Base-by-base conservation (phyloP, 2,113 vertebrate genomes). In the Bubo blakistoni region DNA sequence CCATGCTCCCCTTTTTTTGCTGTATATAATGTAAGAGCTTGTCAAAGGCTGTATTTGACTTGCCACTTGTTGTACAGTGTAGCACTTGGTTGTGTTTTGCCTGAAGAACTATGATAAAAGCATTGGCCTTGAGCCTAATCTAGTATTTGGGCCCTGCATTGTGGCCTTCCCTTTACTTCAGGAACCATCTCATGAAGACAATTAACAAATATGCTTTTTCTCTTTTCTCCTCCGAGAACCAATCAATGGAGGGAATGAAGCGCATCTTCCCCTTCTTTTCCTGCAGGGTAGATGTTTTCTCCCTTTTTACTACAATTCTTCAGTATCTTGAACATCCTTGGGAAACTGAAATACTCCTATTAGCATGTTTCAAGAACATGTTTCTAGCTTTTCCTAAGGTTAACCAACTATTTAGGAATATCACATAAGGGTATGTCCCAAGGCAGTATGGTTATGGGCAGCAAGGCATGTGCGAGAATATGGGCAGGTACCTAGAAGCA, bases 371-470 rank as follows among this genome's bases (percentile, higher is more conserved):
- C n/a, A 59, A 32, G 30, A 36, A 11, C 54, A 15, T 54, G 34
- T 58, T 78, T 54, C 27, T 49, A 81, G 54, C 16, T 88, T 91
- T 73, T 73, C 44, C 27, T 44, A 20, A 73, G 44, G 16, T 36
- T 77, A 67, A 62, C 27, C 36, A 11, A 1, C 11, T 57, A 9
- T 73, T 54, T 32, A 63, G 52, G 59, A 63, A 13, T 19, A 29
- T 85, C 47, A 5, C 8, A 3, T 0, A 36, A 38, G 29, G 15
- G 3, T 77, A 9, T 49, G 26, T 84, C 73, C 52, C 0, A 0
- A 32, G 46, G 40, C 52, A 58, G 7, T 32, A 4, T 32, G 20
- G 47, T 22, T 40, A 16, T 46, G 34, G 51, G 13, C n/a, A 58
- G 47, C 30, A 21, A 32, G 36, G 57, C 24, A 11, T 4, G 14